A percentile compares a stretch with the other conserved stretches of the same genome.
phyloP scores from a whole-genome alignment of 2,113 vertebrate genomes.

The Barnardius zonarius region DNA sequence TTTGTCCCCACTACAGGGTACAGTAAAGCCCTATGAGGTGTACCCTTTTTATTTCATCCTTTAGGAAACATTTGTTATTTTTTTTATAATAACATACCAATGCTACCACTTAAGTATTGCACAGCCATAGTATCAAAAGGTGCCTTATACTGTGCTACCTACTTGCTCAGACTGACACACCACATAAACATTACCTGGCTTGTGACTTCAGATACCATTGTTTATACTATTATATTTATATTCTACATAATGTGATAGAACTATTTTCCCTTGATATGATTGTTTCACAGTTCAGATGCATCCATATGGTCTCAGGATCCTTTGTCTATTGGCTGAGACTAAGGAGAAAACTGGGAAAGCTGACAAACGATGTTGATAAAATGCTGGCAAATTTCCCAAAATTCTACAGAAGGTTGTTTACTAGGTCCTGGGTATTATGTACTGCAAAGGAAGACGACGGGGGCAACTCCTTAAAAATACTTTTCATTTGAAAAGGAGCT shows the following conservation, averaged over 20 bases:
- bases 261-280: neutral
- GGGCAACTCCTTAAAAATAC: neutral
- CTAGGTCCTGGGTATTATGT: neutral
- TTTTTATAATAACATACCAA: neutral
- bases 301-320: neutral
- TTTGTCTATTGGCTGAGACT: neutral
- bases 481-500: neutral
- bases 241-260: neutral
- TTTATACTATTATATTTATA: neutral
- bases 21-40: neutral
- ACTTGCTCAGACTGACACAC: neutral
- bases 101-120: neutral
- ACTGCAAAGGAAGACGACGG: rapidly evolving
- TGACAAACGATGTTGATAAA: neutral
- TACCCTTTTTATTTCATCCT: neutral
- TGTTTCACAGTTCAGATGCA: neutral
- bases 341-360: neutral
- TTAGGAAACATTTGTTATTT: neutral
- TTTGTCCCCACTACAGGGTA: neutral
- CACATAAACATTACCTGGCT: neutral
- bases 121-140: neutral
- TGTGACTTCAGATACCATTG: neutral
- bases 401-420: neutral
- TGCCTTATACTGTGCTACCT: neutral
- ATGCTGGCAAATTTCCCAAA: neutral